Base-by-base conservation (phyloP, 1,140 invertebrate genomes). In the Drosophila rhopaloa region DNA sequence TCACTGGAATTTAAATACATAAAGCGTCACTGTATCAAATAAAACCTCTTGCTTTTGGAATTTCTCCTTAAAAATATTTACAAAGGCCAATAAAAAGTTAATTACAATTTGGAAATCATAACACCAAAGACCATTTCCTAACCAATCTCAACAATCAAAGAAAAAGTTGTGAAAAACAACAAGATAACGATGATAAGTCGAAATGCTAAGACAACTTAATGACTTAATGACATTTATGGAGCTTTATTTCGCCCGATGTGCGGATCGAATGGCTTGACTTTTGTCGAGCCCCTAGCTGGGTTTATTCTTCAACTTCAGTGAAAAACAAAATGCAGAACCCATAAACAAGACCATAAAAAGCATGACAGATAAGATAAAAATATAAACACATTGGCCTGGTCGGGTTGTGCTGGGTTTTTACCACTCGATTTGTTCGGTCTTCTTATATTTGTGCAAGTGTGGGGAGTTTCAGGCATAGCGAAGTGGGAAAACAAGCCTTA, bases 161-260 rank as follows among this genome's bases (percentile, higher is more conserved):
- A 68, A 79, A 67, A 79, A 66, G 14, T 71, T 67, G 53, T 59
- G 37, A 46, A 62, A 56, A 82, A 83, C 58, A 84, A 80, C 65
- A 76, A 62, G 76, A 84, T 83, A 84, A 76, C 48, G 48, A 40
- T 51, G 35, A 61, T 55, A 24, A 43, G 58, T 38, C 16, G 32
- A 58, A 29, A 61, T 47, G 73, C 66, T 80, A 81, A 78, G 79
- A 50, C 83, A 72, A 73, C 55, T 86, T 83, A 86, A 86, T 83
- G 83, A 86, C 56, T 86, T 86, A 79, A 86, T 86, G 83, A 77
- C 75, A 83, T 89, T 88, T 83, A 70, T 76, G 79, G 63, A 50
- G 50, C 71, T 73, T 73, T 73, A 65, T 65, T 79, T 57, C 62
- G 46, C 35, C 37, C 53, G 7, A 37, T 73, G n/a, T 59, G 40